A percentile compares a stretch with the other conserved stretches of the same genome.
These are phyloP conservation scores for Rhadinocentrus ornatus DNA, from an alignment of 2,797 vertebrate species.

Conservation along the genomic window DNA sequence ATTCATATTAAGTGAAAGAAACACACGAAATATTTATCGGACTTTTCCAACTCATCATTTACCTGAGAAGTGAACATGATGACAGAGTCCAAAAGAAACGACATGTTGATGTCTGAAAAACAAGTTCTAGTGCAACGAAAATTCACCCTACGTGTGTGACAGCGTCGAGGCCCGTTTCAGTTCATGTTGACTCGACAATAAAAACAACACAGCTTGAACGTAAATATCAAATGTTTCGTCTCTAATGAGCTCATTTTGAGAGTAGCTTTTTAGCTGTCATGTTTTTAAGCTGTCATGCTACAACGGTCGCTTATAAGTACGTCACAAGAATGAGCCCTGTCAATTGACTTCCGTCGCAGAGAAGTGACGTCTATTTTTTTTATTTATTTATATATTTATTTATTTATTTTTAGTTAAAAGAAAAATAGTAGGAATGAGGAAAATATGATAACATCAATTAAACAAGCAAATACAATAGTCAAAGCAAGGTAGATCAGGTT, in stretches of 20 bases:
- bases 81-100: constrained; percentile 93
- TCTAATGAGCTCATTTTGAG: constrained; percentile 42
- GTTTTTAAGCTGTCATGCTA: constrained; percentile 46
- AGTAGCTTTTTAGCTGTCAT: too few species aligned
- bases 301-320: not conserved
- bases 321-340: constrained; percentile 42
- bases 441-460: too few species aligned
- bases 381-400: too few species aligned
- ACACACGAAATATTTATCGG: not conserved
- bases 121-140: constrained; percentile 16
- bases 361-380: constrained; percentile 57
- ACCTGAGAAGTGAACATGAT: constrained; percentile 98
- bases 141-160: not conserved
- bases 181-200: constrained; percentile 33
- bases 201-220: not conserved
- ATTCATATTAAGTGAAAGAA: not conserved
- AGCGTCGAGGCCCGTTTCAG: not conserved
- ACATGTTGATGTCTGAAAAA: constrained; percentile 81
- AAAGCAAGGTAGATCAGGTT: too few species aligned
- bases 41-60: constrained; percentile 32
- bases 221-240: not conserved
- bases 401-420: too few species aligned
- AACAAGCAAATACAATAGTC: too few species aligned
- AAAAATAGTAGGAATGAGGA: too few species aligned
- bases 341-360: constrained; percentile 60